phyloP scores from a whole-genome alignment of 2,888 invertebrate genomes.

The Timandra comae region DNA sequence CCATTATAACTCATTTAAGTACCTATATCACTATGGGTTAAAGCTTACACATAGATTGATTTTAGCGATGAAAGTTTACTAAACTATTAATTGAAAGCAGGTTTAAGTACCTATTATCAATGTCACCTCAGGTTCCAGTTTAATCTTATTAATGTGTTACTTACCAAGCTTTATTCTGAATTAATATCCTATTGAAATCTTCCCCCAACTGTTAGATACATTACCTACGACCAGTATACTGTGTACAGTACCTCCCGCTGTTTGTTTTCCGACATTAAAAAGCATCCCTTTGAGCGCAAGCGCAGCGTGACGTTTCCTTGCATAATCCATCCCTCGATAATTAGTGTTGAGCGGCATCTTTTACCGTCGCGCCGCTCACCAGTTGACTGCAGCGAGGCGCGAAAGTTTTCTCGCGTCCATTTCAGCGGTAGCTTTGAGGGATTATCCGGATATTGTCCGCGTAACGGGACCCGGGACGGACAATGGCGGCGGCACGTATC shows the following conservation, averaged over 20 bases:
- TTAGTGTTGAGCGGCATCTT: conserved; percentile 56
- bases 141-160: no score
- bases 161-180: no score
- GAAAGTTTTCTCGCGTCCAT: conserved; percentile 62
- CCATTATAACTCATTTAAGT: no score
- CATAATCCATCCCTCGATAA: conserved; percentile 59
- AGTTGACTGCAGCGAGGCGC: conserved; percentile 67
- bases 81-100: no score
- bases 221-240: no score
- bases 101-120: no score
- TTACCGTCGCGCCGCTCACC: conserved; percentile 43
- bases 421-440: conserved; percentile 62
- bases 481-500: conserved; percentile 61
- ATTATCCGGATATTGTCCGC: conserved; percentile 63
- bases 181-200: no score
- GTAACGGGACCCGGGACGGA: conserved; percentile 52
- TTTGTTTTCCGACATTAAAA: conserved; percentile 55
- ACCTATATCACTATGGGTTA: no score
- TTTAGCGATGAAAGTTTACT: no score
- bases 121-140: no score
- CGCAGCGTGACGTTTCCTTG: conserved; percentile 51
- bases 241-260: conserved; percentile 47
- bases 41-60: no score
- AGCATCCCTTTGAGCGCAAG: conserved; percentile 44
- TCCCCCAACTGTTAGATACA: no score